Percentiles rank a stretch among this genome's conserved stretches.
Conservation (phyloP, 2,888 invertebrate genomes). For the Ormyrus labotus region DNA sequence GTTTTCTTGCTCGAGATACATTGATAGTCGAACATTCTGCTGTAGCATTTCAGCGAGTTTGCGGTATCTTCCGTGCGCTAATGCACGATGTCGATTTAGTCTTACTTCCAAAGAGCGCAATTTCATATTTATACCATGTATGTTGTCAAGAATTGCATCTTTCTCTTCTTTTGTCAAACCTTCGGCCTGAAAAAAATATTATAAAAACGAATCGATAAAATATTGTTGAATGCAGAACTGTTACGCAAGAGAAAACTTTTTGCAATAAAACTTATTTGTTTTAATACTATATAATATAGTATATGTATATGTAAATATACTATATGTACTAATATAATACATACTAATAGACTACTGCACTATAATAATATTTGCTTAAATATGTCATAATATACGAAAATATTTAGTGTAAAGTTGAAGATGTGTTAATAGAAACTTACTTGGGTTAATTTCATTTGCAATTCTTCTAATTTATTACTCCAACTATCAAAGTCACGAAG, state of each 20-base stretch:
- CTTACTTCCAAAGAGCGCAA: conserved; percentile 81
- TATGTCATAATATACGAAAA: conserved; percentile 4
- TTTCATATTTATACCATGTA: conserved; percentile 76
- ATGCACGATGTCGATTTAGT: conserved; percentile 79
- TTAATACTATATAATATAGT: not conserved
- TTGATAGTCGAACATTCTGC: conserved; percentile 57
- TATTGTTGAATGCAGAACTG: not conserved
- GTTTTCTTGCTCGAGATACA: not conserved
- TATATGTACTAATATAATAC: not conserved
- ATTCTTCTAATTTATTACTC: conserved; percentile 77
- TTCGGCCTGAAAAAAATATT: conserved; percentile 64
- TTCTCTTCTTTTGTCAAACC: conserved; percentile 80
- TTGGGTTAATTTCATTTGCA: conserved; percentile 79
- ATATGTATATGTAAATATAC: not conserved
- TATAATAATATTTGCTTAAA: not conserved
- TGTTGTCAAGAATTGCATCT: conserved; percentile 77
- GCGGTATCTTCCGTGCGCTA: conserved; percentile 77
- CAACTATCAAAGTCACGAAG: conserved; percentile 82
- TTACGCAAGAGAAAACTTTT: no score
- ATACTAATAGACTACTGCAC: not conserved
- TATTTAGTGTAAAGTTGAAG: conserved; percentile 15
- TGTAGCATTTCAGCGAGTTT: conserved; percentile 67
- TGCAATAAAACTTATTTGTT: no score
- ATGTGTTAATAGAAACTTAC: conserved; percentile 57
- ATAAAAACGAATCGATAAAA: not conserved